A percentile compares a stretch with the other conserved stretches of the same genome.
phyloP scores from a whole-genome alignment of 2,888 invertebrate genomes.

The Nomada goodeniana region DNA sequence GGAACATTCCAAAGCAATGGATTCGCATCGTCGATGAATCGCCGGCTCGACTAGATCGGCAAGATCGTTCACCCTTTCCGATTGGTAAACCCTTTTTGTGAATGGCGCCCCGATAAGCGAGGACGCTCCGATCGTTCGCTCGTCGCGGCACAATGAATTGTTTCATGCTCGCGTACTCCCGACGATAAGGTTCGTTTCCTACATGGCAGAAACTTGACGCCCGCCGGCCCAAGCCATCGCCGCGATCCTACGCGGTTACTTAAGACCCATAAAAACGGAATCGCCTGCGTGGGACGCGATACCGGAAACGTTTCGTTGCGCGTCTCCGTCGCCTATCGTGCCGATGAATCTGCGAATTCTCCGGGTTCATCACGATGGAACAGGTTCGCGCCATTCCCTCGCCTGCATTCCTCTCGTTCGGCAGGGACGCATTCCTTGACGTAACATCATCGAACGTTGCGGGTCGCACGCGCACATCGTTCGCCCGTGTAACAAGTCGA shows the following conservation, averaged over 20 bases:
- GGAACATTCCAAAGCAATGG: slow-evolving; percentile 34
- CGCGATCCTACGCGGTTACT: slow-evolving; percentile 21
- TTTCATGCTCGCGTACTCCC: neutral
- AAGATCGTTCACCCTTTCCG: slow-evolving; percentile 21
- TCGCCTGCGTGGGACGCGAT: slow-evolving; percentile 12
- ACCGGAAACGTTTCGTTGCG: slow-evolving; percentile 19
- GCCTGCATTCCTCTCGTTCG: slow-evolving; percentile 45
- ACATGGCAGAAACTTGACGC: neutral
- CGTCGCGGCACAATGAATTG: neutral
- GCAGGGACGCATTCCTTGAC: slow-evolving; percentile 7
- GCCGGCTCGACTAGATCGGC: slow-evolving; percentile 2
- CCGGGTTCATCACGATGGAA: slow-evolving; percentile 35
- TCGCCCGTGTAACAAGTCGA: neutral
- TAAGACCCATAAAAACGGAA: slow-evolving; percentile 17
- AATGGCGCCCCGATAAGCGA: neutral
- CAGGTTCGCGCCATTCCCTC: slow-evolving; percentile 50
- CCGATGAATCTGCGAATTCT: slow-evolving; percentile 59
- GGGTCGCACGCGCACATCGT: neutral
- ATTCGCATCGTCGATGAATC: slow-evolving; percentile 35
- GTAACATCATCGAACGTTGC: neutral
- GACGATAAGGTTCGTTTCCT: neutral
- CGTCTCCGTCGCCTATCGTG: slow-evolving; percentile 20
- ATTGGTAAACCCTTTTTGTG: slow-evolving; percentile 12
- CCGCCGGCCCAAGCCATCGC: neutral
- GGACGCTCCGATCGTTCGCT: neutral